phyloP scores from a whole-genome alignment of 1,140 invertebrate genomes.

The Temnothorax nylanderi region DNA sequence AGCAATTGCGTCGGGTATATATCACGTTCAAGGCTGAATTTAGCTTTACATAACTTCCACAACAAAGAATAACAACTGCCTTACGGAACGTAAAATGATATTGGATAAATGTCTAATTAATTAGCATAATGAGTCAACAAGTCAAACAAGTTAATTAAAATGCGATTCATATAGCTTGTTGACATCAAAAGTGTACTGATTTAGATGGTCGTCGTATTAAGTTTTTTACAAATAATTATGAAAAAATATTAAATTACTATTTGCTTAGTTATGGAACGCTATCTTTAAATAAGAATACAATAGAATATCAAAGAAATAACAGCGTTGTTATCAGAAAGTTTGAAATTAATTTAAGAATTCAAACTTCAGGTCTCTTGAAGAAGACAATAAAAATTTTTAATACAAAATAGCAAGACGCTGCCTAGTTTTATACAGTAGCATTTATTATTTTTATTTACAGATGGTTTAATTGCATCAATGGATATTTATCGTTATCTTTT shows the following conservation, averaged over 20 bases:
- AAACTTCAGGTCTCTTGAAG: too few species aligned
- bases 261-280: not conserved
- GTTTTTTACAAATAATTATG: not conserved
- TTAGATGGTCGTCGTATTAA: not conserved
- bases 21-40: slow-evolving; percentile 33
- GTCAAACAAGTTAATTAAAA: not conserved
- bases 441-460: not conserved
- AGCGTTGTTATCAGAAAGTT: not conserved
- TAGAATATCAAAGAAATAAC: not conserved
- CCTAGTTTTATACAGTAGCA: not conserved
- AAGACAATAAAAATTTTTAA: not conserved
- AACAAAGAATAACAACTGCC: not conserved
- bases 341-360: not conserved
- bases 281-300: not conserved
- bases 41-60: not conserved
- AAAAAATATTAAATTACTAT: not conserved
- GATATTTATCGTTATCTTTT: not conserved
- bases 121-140: not conserved
- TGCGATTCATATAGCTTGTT: not conserved
- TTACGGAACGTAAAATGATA: not conserved
- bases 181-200: not conserved
- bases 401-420: not conserved
- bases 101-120: not conserved
- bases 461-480: not conserved
- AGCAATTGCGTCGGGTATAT: not conserved